phyloP scores from a whole-genome alignment of 2,888 invertebrate genomes.

The Sthenelais limicola region DNA sequence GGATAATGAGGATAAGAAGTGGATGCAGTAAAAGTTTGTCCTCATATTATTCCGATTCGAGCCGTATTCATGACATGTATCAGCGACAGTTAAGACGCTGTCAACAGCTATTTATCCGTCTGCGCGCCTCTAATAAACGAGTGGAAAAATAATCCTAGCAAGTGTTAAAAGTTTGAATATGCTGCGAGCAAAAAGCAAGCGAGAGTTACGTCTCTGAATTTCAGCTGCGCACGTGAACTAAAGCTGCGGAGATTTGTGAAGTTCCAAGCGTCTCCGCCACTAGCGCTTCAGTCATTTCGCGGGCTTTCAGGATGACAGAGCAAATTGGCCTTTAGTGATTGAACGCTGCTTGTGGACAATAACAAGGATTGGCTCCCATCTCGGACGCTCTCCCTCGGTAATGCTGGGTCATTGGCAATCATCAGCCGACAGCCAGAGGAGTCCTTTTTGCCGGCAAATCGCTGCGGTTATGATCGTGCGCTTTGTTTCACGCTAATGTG shows the following conservation, averaged over 20 bases:
- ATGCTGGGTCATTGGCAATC: conserved; percentile 38
- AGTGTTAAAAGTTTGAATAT: too few relatives aligned
- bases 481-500: too few relatives aligned
- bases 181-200: too few relatives aligned
- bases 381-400: not conserved
- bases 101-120: too few relatives aligned
- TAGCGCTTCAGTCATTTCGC: conserved; percentile 3
- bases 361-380: conserved; percentile 29
- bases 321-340: conserved; percentile 35
- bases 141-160: too few relatives aligned
- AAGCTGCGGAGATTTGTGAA: conserved; percentile 38
- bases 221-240: conserved; percentile 9
- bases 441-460: conserved; percentile 27
- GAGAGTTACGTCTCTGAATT: conserved; percentile 33
- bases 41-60: too few relatives aligned
- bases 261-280: conserved; percentile 14
- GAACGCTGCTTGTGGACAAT: conserved; percentile 26
- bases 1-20: too few relatives aligned
- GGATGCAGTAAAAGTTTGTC: too few relatives aligned
- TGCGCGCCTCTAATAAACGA: too few relatives aligned
- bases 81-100: too few relatives aligned
- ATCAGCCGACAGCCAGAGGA: conserved; percentile 7
- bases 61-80: too few relatives aligned
- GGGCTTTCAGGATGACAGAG: conserved; percentile 36
- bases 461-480: conserved; percentile 35